Base-by-base conservation (phyloP, 2,113 vertebrate species). In the Tor tambroides region DNA sequence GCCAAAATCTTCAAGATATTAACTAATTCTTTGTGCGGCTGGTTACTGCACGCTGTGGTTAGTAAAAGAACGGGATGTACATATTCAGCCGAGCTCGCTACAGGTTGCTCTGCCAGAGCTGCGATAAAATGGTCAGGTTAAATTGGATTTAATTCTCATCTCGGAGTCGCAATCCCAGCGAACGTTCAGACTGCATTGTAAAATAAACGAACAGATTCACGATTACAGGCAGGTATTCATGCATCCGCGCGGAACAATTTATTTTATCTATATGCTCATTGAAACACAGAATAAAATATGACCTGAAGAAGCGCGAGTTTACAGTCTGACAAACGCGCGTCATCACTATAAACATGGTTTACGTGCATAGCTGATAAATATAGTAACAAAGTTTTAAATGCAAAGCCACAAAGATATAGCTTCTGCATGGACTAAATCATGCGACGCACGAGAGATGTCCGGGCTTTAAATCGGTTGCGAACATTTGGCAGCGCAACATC, bases 41-140 rank as follows among this genome's bases (percentile, higher is more conserved):
- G 19, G 49, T 54, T 38, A 77, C 38, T 46, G 6, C 38, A 41
- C 30, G 3, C 69, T 21, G 26, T 51, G 67, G 28, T 54, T 19
- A 80, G 5, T 72, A n/a, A 17, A 74, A 65, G 23, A 28, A 19
- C 19, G 12, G 32, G 21, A 63, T 38, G 6, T 35, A 9, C 30
- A 17, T 61, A 56, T 80, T 23, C 26, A 80, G n/a, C 10, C 63
- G 10, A 81, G 82, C 51, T 80, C 46, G 51, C 87, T 88, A 90
- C 91, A 91, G 89, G 89, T 91, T 89, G 89, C 85, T 72, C 80
- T 14, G 72, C 38, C 5, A n/a, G 26, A 71, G 43, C 43, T 30
- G 41, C 71, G 54, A 19, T 11, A 80, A 78, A 79, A 59, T 43
- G 83, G 35, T 26, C 82, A 46, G 51, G 76, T 51, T 80, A 74